Evolutionary conservation across 2,113 vertebrate genomes (phyloP).

Genomic region (Micronycteris hirsuta): DNA sequence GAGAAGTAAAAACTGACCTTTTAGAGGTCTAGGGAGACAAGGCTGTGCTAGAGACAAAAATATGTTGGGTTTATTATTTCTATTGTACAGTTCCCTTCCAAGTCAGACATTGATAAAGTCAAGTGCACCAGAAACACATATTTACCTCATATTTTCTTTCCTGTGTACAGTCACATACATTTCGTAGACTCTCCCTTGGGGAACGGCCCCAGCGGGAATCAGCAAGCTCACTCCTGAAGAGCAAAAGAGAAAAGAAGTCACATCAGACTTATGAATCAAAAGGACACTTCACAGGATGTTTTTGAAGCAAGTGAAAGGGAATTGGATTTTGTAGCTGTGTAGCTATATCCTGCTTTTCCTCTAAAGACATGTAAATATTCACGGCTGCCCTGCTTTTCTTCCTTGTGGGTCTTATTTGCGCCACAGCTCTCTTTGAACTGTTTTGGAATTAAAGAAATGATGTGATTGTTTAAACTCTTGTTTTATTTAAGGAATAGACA

Average conservation of each 20-base stretch:
- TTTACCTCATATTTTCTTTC: slow-evolving; percentile 97
- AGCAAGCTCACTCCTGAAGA: slow-evolving; percentile 94
- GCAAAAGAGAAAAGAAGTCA: slow-evolving; percentile 58
- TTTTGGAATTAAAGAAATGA: slow-evolving; percentile 37
- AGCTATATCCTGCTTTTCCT: slow-evolving; percentile 9
- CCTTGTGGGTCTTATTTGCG: background rate
- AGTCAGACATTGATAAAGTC: slow-evolving; percentile 12
- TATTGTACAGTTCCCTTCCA: background rate
- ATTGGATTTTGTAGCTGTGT: background rate
- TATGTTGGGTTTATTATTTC: background rate
- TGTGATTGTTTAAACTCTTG: slow-evolving; percentile 32
- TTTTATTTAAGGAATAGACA: slow-evolving; percentile 77
- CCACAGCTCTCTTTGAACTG: background rate
- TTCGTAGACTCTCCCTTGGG: slow-evolving; percentile 97
- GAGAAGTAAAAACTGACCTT: background rate
- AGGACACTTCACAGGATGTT: background rate
- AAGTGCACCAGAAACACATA: slow-evolving; percentile 35
- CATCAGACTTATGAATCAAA: slow-evolving; percentile 10
- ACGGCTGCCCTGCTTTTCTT: background rate
- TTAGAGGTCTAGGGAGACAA: background rate
- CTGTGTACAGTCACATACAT: slow-evolving; percentile 99
- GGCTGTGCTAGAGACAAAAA: background rate
- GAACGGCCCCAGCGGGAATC: slow-evolving; percentile 95
- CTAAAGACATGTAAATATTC: slow-evolving; percentile 24
- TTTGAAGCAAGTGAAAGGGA: background rate